Conservation (phyloP, 2,888 invertebrate genomes). For the Dusona sp. region DNA sequence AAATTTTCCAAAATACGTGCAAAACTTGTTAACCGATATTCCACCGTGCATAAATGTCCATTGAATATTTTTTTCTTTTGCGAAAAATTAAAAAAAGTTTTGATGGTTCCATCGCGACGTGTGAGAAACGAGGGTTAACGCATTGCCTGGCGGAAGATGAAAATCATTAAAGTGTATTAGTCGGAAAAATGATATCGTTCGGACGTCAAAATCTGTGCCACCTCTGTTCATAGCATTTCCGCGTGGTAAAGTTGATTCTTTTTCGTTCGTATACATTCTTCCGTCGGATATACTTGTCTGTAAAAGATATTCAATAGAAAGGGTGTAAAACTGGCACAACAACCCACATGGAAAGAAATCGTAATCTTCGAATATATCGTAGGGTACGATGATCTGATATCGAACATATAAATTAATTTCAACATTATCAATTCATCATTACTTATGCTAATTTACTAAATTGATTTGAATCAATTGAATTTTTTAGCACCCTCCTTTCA, state of each 20-base stretch:
- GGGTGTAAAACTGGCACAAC: slow-evolving; percentile 8
- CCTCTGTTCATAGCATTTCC: neutral
- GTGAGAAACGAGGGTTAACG: neutral
- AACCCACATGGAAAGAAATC: slow-evolving; percentile 55
- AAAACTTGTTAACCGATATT: neutral
- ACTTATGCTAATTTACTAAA: neutral
- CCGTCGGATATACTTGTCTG: neutral
- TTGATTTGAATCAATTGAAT: neutral
- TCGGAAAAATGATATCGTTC: slow-evolving; percentile 26
- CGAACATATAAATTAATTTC: neutral
- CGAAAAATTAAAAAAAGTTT: neutral
- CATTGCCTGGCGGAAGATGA: neutral
- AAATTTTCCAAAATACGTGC: neutral
- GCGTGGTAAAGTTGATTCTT: slow-evolving; percentile 4
- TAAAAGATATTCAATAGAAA: neutral
- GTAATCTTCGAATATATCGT: slow-evolving; percentile 29
- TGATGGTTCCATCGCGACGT: neutral
- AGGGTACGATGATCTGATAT: slow-evolving; percentile 48
- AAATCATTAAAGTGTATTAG: neutral
- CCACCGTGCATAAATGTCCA: neutral
- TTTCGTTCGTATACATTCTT: neutral
- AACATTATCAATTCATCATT: neutral
- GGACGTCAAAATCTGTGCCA: slow-evolving; percentile 24
- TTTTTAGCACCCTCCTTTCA: neutral
- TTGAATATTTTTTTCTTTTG: neutral